Conservation (phyloP, 2,797 vertebrate genomes). For the Hylomyscus alleni region DNA sequence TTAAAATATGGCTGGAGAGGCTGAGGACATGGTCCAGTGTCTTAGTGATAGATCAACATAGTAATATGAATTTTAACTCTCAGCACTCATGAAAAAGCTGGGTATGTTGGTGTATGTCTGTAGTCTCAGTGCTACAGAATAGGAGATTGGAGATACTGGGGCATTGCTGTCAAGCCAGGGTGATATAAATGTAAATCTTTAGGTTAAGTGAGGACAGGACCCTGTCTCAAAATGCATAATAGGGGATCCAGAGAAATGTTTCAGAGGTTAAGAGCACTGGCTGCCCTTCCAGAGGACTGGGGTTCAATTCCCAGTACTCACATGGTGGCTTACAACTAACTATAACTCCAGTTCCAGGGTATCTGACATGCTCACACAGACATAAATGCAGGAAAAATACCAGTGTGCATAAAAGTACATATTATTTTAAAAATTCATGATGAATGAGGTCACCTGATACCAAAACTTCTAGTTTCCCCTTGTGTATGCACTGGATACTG, state of each 20-base stretch:
- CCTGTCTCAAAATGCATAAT: neutral
- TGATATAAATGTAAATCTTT: no score
- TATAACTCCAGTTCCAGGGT: neutral
- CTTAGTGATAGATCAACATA: no score
- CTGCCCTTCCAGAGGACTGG: neutral
- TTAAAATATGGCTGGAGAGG: neutral
- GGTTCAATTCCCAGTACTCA: neutral
- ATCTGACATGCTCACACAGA: neutral
- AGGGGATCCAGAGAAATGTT: neutral
- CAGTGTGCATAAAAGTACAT: neutral
- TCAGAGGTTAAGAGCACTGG: neutral
- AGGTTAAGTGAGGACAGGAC: neutral
- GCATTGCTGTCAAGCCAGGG: neutral
- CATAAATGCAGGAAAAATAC: neutral
- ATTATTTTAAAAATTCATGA: neutral
- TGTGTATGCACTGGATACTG: neutral
- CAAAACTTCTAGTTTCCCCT: no score
- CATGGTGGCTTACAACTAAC: neutral
- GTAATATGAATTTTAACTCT: neutral
- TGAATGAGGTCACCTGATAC: neutral
- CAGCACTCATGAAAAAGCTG: neutral
- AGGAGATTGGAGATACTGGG: no score
- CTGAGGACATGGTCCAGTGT: neutral
- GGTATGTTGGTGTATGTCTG: neutral
- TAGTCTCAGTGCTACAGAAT: no score